Base-by-base conservation (phyloP, 2,797 vertebrate genomes). In the Pyrocephalus nanus region DNA sequence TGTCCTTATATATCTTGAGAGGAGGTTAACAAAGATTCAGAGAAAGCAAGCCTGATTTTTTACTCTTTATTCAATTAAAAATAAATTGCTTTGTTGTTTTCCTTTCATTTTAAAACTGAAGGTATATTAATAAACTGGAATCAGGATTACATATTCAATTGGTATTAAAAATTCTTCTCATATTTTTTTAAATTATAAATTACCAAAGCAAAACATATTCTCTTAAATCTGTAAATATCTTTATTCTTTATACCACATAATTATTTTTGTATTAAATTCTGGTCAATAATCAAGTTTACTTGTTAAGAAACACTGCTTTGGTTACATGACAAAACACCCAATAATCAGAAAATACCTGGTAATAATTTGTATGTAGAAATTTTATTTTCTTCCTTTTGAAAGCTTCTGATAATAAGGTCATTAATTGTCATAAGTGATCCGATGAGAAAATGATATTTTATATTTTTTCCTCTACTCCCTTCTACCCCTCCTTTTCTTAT, bases 1-100 rank as follows among this genome's bases (percentile, higher is more conserved):
- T 2, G 1, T 43, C 7, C 12, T 88, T 1, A 1, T 32, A 16
- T 26, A 54, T 61, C 50, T 88, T 43, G 50, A 78, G 17, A 77
- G 9, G 20, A 47, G 6, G 9, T 20, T 50, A 47, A 53, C 1
- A 34, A 54, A 90, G 21, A 30, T 38, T 70, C 66, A 76, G 45
- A 70, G 53, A 67, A 34, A n/a, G 26, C 32, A 83, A 65, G 2
- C 36, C 58, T 19, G 1, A 43, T 45, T 76, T 86, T 82, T 75
- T 16, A 50, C 8, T 74, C 20, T 57, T 61, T 23, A 42, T 85
- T 70, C 65, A 5, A 64, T 70, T 55, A 13, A 84, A 88, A 81
- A 55, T 4, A 42, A 10, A 38, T 65, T n/a, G 9, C 12, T 57
- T 10, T 0, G 0, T n/a, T 38, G 4, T 1, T 9, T 29, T 38